Evolutionary conservation across 1,140 invertebrate species (phyloP).

Genomic region (Eupeodes corollae): DNA sequence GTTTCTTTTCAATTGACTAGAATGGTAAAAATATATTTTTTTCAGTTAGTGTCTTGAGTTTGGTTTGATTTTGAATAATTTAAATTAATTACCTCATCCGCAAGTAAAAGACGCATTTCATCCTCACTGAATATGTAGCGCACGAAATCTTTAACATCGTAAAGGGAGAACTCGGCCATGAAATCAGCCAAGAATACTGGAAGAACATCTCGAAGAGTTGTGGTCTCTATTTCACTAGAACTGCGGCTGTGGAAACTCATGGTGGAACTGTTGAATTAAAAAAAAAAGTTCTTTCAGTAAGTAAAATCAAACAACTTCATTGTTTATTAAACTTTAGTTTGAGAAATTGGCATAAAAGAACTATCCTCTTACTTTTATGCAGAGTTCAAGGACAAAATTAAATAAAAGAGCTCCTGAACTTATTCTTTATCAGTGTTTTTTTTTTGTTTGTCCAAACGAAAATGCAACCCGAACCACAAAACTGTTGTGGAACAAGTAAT

Average conservation of each 20-base stretch:
- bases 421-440: too few species aligned
- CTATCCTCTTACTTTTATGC: too few species aligned
- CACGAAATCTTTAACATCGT: conserved; percentile 2
- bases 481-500: too few species aligned
- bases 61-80: background rate
- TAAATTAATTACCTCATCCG: background rate
- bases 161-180: conserved; percentile 5
- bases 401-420: too few species aligned
- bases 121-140: conserved; percentile 1
- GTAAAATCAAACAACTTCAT: too few species aligned
- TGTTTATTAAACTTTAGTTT: too few species aligned
- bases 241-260: conserved; percentile 7
- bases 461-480: too few species aligned
- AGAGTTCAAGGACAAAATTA: too few species aligned
- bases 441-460: too few species aligned
- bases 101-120: background rate
- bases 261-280: background rate
- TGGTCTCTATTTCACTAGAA: conserved; percentile 3
- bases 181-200: conserved; percentile 6
- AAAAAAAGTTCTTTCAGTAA: too few species aligned
- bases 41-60: background rate
- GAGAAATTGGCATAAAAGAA: too few species aligned
- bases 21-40: background rate
- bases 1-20: background rate
- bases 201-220: conserved; percentile 2